Evolutionary conservation across 2,113 vertebrate genomes (phyloP), one percentile per base, ranked within the genome.

Genomic region (Tragulus kanchil): DNA sequence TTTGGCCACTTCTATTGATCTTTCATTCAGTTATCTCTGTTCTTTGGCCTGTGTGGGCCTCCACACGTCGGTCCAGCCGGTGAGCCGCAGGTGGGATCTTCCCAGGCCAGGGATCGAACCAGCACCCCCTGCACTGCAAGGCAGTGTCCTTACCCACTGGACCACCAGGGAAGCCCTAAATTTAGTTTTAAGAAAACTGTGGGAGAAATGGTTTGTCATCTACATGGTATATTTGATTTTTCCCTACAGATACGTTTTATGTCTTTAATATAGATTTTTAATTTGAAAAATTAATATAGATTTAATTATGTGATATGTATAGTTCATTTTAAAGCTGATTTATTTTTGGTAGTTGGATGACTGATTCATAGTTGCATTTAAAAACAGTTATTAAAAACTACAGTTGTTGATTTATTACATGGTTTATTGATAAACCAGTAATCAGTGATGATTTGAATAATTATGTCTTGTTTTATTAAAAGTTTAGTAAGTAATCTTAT

Each of bases 271-370:
- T 58, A 71, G 5, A 31, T 77, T 90, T 85, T 94, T 88, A 85
- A 83, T 42, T 85, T 79, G 58, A 92, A 92, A 92, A 94, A 16
- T 42, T 65, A 21, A 14, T 23, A 45, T 8, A 77, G 21, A 75
- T 84, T 97, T 94, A 88, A 90, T 64, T 62, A 69, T 75, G 67
- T 65, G 15, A 81, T 89, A 9, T 31, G 26, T 15, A 36, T 59
- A 86, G 19, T 94, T 64, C 2, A 65, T 93, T 90, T 92, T 75
- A 94, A 94, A 97, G n/a, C 15, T 67, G 45, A 79, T 90, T 92
- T 67, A 67, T 59, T 94, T 97, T 96, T 93, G 28, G 50, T 95
- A 85, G 79, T 62, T 54, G 14, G 4, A 25, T 73, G 25, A 45
- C 77, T 83, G 31, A 23, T 89, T 93, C 93, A 13, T 59, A 78